phyloP scores from a whole-genome alignment of 1,140 invertebrate genomes.

The Sitobion miscanthi region DNA sequence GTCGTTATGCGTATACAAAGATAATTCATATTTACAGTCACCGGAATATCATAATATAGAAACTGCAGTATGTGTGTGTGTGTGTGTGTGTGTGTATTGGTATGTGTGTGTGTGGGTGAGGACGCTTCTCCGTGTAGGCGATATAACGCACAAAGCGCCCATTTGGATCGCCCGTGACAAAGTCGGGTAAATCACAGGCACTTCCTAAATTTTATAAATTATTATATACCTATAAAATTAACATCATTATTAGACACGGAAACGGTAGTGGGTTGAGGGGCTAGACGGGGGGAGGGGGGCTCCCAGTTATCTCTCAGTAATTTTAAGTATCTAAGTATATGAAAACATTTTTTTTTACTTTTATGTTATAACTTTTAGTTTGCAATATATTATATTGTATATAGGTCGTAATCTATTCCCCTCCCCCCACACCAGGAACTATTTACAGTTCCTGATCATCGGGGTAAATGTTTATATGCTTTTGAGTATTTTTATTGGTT shows the following conservation, averaged over 20 bases:
- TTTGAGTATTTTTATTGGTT: too few relatives aligned
- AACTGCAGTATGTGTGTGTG: neutral
- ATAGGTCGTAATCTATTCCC: too few relatives aligned
- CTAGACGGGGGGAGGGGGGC: neutral
- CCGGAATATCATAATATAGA: neutral
- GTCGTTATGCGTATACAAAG: neutral
- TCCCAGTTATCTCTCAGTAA: too few relatives aligned
- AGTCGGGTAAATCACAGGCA: neutral
- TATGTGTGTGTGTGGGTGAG: neutral
- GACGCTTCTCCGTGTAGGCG: neutral
- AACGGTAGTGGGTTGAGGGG: neutral
- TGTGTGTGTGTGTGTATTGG: neutral
- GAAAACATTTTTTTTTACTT: neutral
- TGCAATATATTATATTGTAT: too few relatives aligned
- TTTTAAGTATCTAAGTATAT: too few relatives aligned
- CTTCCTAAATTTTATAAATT: neutral
- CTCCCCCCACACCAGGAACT: too few relatives aligned
- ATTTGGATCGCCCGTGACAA: neutral
- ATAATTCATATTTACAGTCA: slow-evolving; percentile 1
- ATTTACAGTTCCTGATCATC: too few relatives aligned
- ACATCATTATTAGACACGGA: neutral
- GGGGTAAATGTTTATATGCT: too few relatives aligned
- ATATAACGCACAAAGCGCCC: neutral
- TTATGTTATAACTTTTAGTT: neutral
- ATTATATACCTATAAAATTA: neutral